Percentiles rank a stretch among this genome's conserved stretches.
Evolutionary conservation across 2,888 invertebrate genomes (phyloP).

Genomic region (Ryuthela nishihirai): DNA sequence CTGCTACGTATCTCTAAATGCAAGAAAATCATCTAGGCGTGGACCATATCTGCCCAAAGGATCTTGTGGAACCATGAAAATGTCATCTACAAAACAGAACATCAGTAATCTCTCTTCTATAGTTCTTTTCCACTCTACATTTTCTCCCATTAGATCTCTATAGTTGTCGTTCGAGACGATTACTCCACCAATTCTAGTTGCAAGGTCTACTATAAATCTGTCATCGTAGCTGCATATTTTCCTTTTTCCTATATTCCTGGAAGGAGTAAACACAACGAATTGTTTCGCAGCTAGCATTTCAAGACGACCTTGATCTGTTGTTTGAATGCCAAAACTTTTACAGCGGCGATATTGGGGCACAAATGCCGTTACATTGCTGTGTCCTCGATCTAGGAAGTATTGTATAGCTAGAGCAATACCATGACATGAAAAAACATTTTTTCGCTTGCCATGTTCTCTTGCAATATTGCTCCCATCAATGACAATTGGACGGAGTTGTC

Average conservation of each 20-base stretch:
- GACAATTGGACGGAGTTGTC: too few species aligned
- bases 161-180: conserved; percentile 72
- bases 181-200: conserved; percentile 65
- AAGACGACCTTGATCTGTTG: conserved; percentile 57
- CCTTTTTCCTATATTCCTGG: conserved; percentile 62
- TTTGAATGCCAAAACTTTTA: conserved; percentile 44
- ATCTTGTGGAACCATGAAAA: conserved; percentile 77
- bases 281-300: conserved; percentile 60
- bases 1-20: conserved; percentile 1
- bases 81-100: conserved; percentile 75
- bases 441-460: conserved; percentile 57
- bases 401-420: conserved; percentile 72
- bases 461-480: too few species aligned
- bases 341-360: conserved; percentile 65
- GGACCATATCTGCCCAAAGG: conserved; percentile 74
- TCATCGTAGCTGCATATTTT: conserved; percentile 65
- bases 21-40: conserved; percentile 62
- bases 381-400: conserved; percentile 68
- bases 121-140: conserved; percentile 61
- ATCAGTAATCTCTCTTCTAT: conserved; percentile 67
- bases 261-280: conserved; percentile 68
- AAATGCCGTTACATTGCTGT: conserved; percentile 63
- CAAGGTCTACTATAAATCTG: conserved; percentile 72
- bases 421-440: conserved; percentile 64
- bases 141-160: conserved; percentile 64